phyloP scores from a whole-genome alignment of 2,113 vertebrate species.

The Prolemur simus region DNA sequence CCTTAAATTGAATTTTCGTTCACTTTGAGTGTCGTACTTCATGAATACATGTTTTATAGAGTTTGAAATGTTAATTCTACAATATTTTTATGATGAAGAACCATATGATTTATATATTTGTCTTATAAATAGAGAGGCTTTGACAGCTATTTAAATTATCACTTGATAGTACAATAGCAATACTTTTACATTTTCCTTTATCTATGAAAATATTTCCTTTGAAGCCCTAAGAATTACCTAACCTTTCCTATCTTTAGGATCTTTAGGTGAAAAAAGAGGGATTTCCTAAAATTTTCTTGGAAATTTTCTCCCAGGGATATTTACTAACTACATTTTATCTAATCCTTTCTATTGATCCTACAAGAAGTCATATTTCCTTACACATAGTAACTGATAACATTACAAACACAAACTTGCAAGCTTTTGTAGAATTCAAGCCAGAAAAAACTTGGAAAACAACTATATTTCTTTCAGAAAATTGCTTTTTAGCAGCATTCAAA shows the following conservation, averaged over 20 bases:
- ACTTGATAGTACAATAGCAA: not conserved
- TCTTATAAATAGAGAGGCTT: not conserved
- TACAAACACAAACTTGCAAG: slow-evolving; percentile 51
- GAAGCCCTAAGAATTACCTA: not conserved
- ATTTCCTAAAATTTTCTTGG: not conserved
- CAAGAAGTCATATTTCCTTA: slow-evolving; percentile 48
- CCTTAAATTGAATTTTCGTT: not conserved
- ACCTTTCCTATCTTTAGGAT: not conserved
- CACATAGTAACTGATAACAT: not conserved
- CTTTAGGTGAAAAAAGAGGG: not conserved
- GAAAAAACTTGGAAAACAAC: slow-evolving; percentile 65
- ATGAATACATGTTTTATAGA: not conserved
- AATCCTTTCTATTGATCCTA: not conserved
- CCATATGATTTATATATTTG: not conserved
- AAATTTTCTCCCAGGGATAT: slow-evolving; percentile 1
- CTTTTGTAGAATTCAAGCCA: slow-evolving; percentile 45
- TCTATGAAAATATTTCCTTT: slow-evolving; percentile 29
- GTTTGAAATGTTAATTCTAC: slow-evolving; percentile 1
- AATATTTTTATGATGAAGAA: slow-evolving; percentile 6
- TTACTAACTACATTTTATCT: slow-evolving; percentile 13
- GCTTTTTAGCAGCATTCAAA: slow-evolving; percentile 48
- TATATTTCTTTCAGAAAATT: slow-evolving; percentile 31
- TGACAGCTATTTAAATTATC: not conserved
- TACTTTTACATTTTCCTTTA: not conserved
- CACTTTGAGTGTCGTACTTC: not conserved